Conservation (phyloP, 2,888 invertebrate genomes). For the Epicampocera succincta region DNA sequence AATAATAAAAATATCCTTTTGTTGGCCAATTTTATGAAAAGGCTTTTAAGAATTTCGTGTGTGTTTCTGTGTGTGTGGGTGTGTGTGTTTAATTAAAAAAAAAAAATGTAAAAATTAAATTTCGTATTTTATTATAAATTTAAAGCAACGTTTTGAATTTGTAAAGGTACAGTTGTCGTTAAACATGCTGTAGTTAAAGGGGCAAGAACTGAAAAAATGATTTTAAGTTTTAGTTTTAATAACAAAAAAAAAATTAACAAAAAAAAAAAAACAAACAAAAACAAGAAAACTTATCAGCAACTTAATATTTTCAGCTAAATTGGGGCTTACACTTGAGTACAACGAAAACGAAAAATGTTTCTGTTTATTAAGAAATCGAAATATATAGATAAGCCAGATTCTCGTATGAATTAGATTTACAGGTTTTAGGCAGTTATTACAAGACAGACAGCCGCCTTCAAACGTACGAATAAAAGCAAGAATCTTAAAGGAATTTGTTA, state of each 20-base stretch:
- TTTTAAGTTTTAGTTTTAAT: constrained; percentile 1
- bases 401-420: constrained; percentile 6
- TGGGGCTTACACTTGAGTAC: neutral
- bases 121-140: too few relatives aligned
- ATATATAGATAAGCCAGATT: constrained; percentile 5
- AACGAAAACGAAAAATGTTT: neutral
- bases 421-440: constrained; percentile 28
- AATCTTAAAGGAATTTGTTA: neutral
- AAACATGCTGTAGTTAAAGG: neutral
- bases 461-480: neutral
- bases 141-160: neutral
- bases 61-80: too few relatives aligned
- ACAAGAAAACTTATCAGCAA: constrained; percentile 17
- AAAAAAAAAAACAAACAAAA: too few relatives aligned
- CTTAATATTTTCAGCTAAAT: neutral
- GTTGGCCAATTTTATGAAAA: too few relatives aligned
- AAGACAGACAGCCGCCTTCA: constrained; percentile 1
- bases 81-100: neutral
- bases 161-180: constrained; percentile 9
- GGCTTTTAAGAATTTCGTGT: too few relatives aligned
- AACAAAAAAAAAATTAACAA: neutral
- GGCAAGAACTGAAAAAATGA: neutral
- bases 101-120: neutral
- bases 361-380: constrained; percentile 4
- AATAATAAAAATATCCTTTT: neutral